These are phyloP conservation scores for Scaptomyza tumidula DNA, from an alignment of 2,888 invertebrate species.

Conservation along the genomic window DNA sequence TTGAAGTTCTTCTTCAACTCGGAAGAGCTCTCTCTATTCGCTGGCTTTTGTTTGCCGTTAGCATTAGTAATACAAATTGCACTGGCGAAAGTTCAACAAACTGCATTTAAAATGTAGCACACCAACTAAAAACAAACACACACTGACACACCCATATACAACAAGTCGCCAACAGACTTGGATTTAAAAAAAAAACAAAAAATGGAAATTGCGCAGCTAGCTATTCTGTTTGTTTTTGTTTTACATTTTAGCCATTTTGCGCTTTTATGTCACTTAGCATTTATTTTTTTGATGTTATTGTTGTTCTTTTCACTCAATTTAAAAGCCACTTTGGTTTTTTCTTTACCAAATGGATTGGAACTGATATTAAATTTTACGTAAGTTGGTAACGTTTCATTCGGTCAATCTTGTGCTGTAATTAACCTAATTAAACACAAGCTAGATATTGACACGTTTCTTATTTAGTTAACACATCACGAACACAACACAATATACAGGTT, in stretches of 20 bases:
- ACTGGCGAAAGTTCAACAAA: constrained; percentile 69
- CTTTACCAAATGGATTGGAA: not conserved
- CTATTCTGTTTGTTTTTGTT: constrained; percentile 44
- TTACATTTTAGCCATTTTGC: constrained; percentile 18
- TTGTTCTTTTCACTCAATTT: constrained; percentile 16
- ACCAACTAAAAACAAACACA: constrained; percentile 28
- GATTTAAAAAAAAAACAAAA: constrained; percentile 18
- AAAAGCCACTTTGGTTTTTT: constrained; percentile 1
- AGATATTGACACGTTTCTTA: not conserved
- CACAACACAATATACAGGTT: not conserved
- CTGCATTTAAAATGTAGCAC: constrained; percentile 61
- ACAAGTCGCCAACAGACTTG: constrained; percentile 25
- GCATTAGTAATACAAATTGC: constrained; percentile 71
- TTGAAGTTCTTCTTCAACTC: constrained; percentile 3
- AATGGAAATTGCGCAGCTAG: constrained; percentile 25
- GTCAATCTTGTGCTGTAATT: not conserved
- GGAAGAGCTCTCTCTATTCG: not conserved
- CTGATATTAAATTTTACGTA: not conserved
- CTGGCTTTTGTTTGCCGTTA: constrained; percentile 58
- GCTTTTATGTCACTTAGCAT: constrained; percentile 29
- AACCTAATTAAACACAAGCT: not conserved
- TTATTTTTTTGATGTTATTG: constrained; percentile 5
- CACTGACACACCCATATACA: not conserved
- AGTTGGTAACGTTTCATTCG: too few relatives aligned
- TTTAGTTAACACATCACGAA: not conserved